These are phyloP conservation scores for Isichthys henryi DNA, from an alignment of 2,113 vertebrate genomes.

Conservation along the genomic window DNA sequence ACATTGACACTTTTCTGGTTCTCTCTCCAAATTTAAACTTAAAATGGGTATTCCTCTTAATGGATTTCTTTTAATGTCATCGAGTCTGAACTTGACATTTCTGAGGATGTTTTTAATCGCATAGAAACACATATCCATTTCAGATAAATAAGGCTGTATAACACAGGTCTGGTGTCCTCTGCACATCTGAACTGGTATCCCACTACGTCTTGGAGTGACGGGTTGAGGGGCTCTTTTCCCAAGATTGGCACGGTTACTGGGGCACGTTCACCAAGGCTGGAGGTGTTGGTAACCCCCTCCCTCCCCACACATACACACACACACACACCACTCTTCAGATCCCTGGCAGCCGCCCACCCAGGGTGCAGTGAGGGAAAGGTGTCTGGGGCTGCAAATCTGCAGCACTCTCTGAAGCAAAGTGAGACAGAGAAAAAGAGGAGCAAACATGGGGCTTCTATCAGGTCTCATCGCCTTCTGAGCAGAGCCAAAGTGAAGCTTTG, in stretches of 20 bases:
- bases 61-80: neutral
- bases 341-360: constrained; percentile 50
- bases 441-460: constrained; percentile 4
- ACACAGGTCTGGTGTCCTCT: neutral
- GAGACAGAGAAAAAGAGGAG: constrained; percentile 8
- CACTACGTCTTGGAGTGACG: neutral
- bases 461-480: constrained; percentile 13
- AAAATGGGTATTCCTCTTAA: neutral
- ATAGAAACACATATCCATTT: neutral
- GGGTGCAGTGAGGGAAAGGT: constrained; percentile 48
- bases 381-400: constrained; percentile 33
- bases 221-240: neutral
- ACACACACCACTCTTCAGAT: neutral
- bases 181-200: neutral
- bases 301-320: neutral
- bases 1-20: neutral
- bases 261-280: neutral
- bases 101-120: neutral
- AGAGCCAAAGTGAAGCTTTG: neutral
- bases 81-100: neutral
- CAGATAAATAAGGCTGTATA: neutral
- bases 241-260: neutral
- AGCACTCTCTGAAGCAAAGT: constrained; percentile 13
- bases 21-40: neutral
- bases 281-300: neutral